Conservation (phyloP, 2,888 invertebrate species). For the Papilio elwesi region DNA sequence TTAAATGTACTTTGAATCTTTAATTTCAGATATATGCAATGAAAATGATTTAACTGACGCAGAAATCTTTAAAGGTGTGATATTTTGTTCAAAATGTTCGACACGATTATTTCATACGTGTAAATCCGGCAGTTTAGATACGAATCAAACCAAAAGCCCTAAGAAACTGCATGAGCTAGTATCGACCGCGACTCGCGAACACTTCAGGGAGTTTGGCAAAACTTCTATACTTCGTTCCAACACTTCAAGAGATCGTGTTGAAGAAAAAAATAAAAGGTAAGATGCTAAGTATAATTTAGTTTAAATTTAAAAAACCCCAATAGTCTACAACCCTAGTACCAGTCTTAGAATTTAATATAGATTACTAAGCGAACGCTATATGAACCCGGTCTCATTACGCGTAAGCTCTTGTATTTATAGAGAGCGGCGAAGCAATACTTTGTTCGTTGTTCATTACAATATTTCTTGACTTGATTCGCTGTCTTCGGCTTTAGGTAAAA, state of each 20-base stretch:
- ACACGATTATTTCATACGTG: conserved; percentile 70
- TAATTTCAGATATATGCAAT: conserved; percentile 65
- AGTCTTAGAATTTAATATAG: too few relatives aligned
- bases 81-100: conserved; percentile 70
- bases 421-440: too few relatives aligned
- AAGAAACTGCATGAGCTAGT: conserved; percentile 8
- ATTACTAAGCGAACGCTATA: too few relatives aligned
- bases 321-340: too few relatives aligned
- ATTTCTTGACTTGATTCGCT: too few relatives aligned
- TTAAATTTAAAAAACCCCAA: too few relatives aligned
- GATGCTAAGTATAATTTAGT: background rate
- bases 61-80: conserved; percentile 70
- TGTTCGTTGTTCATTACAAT: too few relatives aligned
- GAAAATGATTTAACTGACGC: conserved; percentile 66
- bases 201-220: conserved; percentile 9
- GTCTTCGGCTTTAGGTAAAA: too few relatives aligned
- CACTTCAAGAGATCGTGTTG: background rate
- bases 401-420: too few relatives aligned
- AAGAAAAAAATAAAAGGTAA: conserved; percentile 29
- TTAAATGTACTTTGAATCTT: too few relatives aligned
- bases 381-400: too few relatives aligned
- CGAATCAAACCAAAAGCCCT: background rate
- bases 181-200: background rate
- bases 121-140: background rate
- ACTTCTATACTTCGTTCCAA: background rate